phyloP scores from a whole-genome alignment of 2,888 invertebrate genomes.

The Tinea pellionella region DNA sequence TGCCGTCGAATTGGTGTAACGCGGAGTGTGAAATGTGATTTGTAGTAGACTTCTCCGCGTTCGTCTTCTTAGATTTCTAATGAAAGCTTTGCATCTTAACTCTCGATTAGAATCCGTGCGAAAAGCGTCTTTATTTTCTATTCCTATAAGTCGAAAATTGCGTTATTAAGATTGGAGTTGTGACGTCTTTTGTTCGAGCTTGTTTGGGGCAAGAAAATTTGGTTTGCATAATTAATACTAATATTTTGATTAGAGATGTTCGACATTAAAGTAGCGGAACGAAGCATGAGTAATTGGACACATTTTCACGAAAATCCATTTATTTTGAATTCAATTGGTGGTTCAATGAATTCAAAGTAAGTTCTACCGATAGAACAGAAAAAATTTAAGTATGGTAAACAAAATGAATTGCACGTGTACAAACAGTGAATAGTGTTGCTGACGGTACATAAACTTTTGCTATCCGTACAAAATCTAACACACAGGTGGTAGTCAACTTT shows the following conservation, averaged over 20 bases:
- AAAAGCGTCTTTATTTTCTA: neutral
- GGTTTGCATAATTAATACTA: constrained; percentile 27
- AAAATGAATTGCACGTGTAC: too few relatives aligned
- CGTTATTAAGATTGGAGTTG: neutral
- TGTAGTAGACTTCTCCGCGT: constrained; percentile 15
- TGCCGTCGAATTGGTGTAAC: neutral
- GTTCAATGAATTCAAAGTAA: too few relatives aligned
- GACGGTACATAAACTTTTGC: neutral
- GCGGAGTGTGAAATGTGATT: constrained; percentile 24
- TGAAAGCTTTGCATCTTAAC: neutral
- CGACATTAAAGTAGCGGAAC: constrained; percentile 7
- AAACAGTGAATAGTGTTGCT: neutral
- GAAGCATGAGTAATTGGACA: neutral
- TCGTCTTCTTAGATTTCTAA: neutral
- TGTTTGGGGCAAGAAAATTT: constrained; percentile 17
- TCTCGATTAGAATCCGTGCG: neutral
- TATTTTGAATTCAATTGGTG: neutral
- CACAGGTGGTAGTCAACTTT: neutral
- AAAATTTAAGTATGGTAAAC: too few relatives aligned
- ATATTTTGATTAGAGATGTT: constrained; percentile 27
- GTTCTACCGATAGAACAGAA: too few relatives aligned
- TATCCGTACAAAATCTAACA: neutral
- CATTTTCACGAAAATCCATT: neutral
- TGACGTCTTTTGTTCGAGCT: neutral
- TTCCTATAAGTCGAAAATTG: neutral